Conservation (phyloP, 2,888 invertebrate genomes). For the Leptura quadrifasciata region DNA sequence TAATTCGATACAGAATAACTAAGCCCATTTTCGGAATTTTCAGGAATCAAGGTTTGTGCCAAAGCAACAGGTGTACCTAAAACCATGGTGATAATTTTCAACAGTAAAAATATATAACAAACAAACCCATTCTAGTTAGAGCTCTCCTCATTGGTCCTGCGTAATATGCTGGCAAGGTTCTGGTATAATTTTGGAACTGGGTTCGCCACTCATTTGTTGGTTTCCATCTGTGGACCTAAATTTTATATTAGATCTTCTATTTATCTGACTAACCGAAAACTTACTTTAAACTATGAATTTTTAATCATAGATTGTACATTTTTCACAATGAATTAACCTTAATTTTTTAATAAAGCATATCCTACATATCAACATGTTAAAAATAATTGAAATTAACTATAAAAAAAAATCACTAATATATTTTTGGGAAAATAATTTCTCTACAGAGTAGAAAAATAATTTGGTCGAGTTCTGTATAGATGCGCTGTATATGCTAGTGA, state of each 20-base stretch:
- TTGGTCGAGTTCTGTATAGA: too few species aligned
- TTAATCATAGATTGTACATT: too few species aligned
- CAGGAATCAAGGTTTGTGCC: slow-evolving; percentile 90
- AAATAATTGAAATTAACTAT: too few species aligned
- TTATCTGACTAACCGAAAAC: neutral
- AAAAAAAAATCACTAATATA: too few species aligned
- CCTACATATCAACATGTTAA: too few species aligned
- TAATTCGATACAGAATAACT: slow-evolving; percentile 96
- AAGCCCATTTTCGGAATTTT: slow-evolving; percentile 93
- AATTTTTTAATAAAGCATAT: too few species aligned
- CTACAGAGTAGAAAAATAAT: too few species aligned
- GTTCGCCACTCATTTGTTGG: slow-evolving; percentile 94
- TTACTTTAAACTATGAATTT: neutral
- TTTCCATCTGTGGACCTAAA: slow-evolving; percentile 91
- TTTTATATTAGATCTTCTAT: slow-evolving; percentile 15
- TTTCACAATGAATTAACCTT: too few species aligned
- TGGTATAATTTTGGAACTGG: slow-evolving; percentile 94
- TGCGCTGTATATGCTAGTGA: too few species aligned
- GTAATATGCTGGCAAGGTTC: slow-evolving; percentile 98
- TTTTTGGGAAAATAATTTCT: too few species aligned
- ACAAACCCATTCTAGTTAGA: slow-evolving; percentile 87
- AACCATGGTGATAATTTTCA: slow-evolving; percentile 29
- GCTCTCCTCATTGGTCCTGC: slow-evolving; percentile 91
- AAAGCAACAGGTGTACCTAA: slow-evolving; percentile 83
- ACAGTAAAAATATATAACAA: neutral